Percentiles rank a stretch among this genome's conserved stretches.
Conservation (phyloP, 37 sponge, comb jelly and placozoan genomes). For the Dysidea cf. avara region DNA sequence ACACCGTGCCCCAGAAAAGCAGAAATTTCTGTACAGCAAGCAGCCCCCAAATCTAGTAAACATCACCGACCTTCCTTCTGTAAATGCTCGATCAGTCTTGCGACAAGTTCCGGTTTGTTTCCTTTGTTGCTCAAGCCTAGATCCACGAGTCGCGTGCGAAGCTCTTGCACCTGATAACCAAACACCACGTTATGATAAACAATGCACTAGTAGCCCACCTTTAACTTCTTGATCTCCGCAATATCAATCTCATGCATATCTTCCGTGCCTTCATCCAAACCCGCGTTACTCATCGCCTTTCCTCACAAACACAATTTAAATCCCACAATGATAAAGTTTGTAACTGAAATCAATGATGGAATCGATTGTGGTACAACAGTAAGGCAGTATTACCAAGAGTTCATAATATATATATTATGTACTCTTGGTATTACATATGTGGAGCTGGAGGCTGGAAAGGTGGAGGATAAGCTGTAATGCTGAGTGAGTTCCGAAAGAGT, state of each 20-base stretch:
- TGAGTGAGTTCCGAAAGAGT: no score
- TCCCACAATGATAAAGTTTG: no score
- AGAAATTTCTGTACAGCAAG: neutral
- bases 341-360: no score
- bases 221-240: conserved; percentile 70
- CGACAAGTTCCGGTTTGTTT: conserved; percentile 71
- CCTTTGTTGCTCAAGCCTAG: conserved; percentile 69
- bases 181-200: neutral
- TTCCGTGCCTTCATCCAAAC: conserved; percentile 23
- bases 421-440: no score
- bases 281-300: conserved; percentile 5
- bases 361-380: no score
- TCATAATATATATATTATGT: no score
- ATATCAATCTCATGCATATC: conserved; percentile 58
- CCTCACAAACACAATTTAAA: no score
- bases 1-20: neutral
- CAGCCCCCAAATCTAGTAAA: neutral
- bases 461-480: no score
- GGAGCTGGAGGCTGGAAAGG: no score
- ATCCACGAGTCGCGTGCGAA: conserved; percentile 51
- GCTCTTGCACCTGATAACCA: conserved; percentile 56
- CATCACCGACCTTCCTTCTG: conserved; percentile 49
- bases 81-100: conserved; percentile 64
- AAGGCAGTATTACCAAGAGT: no score
- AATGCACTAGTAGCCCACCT: conserved; percentile 10